Conservation (phyloP, 92 coral and sea anemone genomes). For the Nematostella vectensis region DNA sequence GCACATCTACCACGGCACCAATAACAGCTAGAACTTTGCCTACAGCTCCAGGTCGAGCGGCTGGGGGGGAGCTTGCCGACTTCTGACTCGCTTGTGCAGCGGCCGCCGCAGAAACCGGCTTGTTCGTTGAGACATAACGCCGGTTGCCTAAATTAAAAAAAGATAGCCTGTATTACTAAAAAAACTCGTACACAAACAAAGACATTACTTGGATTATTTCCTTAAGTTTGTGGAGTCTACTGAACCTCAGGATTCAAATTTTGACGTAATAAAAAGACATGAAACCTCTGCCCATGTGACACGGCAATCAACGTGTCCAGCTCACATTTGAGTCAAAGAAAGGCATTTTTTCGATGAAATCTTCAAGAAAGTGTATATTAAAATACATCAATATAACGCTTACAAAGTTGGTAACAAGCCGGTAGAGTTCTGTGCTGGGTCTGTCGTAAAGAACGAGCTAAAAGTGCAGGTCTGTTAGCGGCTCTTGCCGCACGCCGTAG, state of each 20-base stretch:
- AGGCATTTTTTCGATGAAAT: background rate
- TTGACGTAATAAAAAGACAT: background rate
- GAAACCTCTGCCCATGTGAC: conserved; percentile 16
- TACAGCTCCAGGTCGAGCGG: conserved; percentile 63
- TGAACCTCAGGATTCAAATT: background rate
- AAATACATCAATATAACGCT: conserved; percentile 29
- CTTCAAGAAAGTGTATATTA: background rate
- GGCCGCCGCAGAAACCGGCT: conserved; percentile 86
- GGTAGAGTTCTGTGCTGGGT: conserved; percentile 68
- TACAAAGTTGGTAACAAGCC: conserved; percentile 82
- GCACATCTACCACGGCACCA: conserved; percentile 99
- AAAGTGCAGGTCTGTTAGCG: conserved; percentile 69
- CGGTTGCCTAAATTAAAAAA: conserved; percentile 48
- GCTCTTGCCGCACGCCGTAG: conserved; percentile 90
- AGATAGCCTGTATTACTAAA: background rate
- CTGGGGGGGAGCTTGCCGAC: conserved; percentile 47
- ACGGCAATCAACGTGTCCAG: conserved; percentile 70
- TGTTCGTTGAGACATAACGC: conserved; percentile 91
- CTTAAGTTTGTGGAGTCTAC: too few species aligned
- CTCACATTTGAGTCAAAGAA: too few species aligned
- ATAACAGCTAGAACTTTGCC: conserved; percentile 93
- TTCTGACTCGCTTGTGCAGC: conserved; percentile 62
- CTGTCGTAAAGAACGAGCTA: conserved; percentile 67
- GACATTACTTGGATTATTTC: too few species aligned
- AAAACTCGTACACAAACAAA: too few species aligned